Evolutionary conservation across 2,888 invertebrate genomes (phyloP), one percentile per base, ranked within the genome.

Genomic region (Mycalesis mineus): DNA sequence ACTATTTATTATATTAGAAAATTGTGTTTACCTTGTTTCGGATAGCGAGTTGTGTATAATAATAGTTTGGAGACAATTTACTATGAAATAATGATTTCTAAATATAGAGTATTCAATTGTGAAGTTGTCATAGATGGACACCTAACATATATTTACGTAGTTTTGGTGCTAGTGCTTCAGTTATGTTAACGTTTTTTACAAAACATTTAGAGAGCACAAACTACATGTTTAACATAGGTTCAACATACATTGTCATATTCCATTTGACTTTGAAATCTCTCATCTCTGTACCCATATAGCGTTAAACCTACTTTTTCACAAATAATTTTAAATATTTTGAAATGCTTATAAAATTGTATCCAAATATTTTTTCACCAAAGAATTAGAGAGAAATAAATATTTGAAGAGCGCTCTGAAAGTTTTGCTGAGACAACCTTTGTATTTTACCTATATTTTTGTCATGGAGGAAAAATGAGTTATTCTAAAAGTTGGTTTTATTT

Each of bases 111-210:
- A 36, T 11, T 9, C 1, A 36, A 36, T 36, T 36, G 36, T 36
- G 36, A n/a, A 39, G 8, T 28, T 47, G 15, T 33, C 15, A 14
- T 11, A 15, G 15, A 13, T 36, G 11, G 15, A 13, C 22, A 39
- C 22, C 22, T 39, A 39, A 28, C n/a, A 72, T 73, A 28, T 13
- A 71, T 73, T 70, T 73, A 76, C 28, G 73, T 77, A 75, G 63
- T 74, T 79, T 76, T 76, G 84, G 84, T 84, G 83, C 84, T 85
- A 85, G 83, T 70, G 77, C 79, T 84, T 79, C 74, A 75, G 72
- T 70, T 80, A 81, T 72, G 64, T 76, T 71, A 72, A 60, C 45
- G n/a, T 50, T 77, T 55, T 44, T 59, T 52, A 31, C 78, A 66
- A 73, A 69, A 29, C 37, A 15, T 67, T 65, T 68, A 73, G 71